These are phyloP conservation scores for Buceros bicornis DNA, from an alignment of 2,797 vertebrate genomes.

Conservation along the genomic window DNA sequence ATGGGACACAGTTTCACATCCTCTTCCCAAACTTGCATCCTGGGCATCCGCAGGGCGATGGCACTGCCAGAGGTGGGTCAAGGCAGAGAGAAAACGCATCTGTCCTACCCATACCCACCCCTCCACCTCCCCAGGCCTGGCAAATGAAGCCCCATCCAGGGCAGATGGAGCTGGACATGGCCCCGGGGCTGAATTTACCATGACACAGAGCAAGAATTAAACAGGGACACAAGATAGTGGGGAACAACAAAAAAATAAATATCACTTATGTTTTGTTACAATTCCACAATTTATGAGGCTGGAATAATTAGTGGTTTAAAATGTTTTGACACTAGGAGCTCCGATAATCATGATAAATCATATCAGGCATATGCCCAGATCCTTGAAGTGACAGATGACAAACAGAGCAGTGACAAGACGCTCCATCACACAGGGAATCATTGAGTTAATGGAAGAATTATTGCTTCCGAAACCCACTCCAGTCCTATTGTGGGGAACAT, in stretches of 20 bases:
- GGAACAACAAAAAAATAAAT: neutral
- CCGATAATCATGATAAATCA: slow-evolving; percentile 81
- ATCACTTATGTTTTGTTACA: slow-evolving; percentile 68
- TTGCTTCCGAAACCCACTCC: slow-evolving; percentile 83
- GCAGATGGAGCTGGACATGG: rapidly evolving
- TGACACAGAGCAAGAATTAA: neutral
- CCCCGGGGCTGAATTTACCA: neutral
- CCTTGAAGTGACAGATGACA: slow-evolving; percentile 86
- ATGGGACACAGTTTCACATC: rapidly evolving
- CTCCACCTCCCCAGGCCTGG: neutral
- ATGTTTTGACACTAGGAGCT: slow-evolving; percentile 76
- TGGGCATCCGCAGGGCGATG: rapidly evolving
- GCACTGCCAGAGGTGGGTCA: no score
- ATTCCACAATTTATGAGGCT: slow-evolving; percentile 76
- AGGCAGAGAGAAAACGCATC: rapidly evolving
- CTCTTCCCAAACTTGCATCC: neutral
- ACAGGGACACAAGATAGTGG: neutral
- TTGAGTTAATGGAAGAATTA: slow-evolving; percentile 86
- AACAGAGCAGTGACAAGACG: slow-evolving; percentile 81
- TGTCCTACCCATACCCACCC: neutral
- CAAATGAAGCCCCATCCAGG: rapidly evolving
- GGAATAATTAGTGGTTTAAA: slow-evolving; percentile 82
- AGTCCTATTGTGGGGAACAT: slow-evolving; percentile 80
- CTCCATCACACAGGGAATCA: slow-evolving; percentile 78
- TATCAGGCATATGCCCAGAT: slow-evolving; percentile 81